phyloP scores from a whole-genome alignment of 2,797 vertebrate genomes.

The Phalloptychus januarius region DNA sequence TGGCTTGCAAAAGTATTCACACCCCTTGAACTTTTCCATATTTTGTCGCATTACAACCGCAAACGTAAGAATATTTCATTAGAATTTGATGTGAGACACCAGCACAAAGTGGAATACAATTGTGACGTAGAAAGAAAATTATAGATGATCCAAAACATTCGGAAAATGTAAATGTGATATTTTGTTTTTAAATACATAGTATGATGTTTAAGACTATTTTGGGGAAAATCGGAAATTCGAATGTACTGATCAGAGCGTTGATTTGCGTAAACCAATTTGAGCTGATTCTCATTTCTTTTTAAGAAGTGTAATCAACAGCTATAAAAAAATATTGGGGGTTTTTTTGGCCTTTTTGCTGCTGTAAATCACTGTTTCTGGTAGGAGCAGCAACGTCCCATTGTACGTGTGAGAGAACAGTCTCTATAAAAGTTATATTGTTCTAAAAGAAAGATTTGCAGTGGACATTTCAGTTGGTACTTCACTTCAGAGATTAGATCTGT shows the following conservation, averaged over 20 bases:
- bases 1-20: too few species aligned
- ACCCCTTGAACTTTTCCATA: too few species aligned
- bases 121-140: too few species aligned
- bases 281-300: not conserved
- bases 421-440: not conserved
- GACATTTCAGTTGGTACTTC: too few species aligned
- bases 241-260: not conserved
- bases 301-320: not conserved
- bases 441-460: too few species aligned
- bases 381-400: not conserved
- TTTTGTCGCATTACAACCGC: too few species aligned
- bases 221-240: too few species aligned
- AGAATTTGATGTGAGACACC: too few species aligned
- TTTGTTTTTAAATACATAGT: not conserved
- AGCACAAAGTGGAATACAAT: too few species aligned
- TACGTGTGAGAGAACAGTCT: not conserved
- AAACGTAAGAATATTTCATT: too few species aligned
- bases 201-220: not conserved
- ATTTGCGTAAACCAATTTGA: not conserved
- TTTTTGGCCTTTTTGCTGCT: not conserved
- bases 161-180: not conserved
- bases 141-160: too few species aligned
- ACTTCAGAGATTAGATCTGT: not conserved
- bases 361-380: not conserved
- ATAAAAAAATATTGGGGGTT: not conserved